Conservation (phyloP, 1,140 invertebrate genomes). For the Mya arenaria region DNA sequence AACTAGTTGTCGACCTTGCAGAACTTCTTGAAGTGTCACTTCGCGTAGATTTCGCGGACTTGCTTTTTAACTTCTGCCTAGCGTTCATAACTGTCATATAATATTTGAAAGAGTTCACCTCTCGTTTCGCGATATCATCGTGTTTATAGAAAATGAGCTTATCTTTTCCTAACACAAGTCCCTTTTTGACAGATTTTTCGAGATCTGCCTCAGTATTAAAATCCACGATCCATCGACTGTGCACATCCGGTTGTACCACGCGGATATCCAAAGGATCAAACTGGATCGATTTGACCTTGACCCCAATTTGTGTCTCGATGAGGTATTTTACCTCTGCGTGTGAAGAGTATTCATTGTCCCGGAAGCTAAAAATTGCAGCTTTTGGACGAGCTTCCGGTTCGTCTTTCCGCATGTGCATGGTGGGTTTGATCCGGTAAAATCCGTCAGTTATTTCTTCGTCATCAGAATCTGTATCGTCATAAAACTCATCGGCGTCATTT, state of each 20-base stretch:
- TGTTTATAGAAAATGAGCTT: conserved; percentile 38
- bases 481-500: too few species aligned
- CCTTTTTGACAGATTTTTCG: conserved; percentile 27
- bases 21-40: too few species aligned
- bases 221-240: conserved; percentile 45
- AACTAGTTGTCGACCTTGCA: too few species aligned
- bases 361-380: conserved; percentile 50
- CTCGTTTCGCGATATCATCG: conserved; percentile 1
- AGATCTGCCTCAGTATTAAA: conserved; percentile 17
- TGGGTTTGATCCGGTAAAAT: too few species aligned
- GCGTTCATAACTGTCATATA: not conserved
- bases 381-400: conserved; percentile 1
- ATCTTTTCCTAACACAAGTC: conserved; percentile 32
- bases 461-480: too few species aligned
- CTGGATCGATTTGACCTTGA: conserved; percentile 23
- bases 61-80: too few species aligned
- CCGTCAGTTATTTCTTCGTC: too few species aligned
- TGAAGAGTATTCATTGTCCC: conserved; percentile 45
- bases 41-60: too few species aligned
- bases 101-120: not conserved
- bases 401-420: conserved; percentile 46
- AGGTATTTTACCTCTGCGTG: conserved; percentile 47
- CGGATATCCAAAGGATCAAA: conserved; percentile 46
- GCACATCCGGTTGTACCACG: not conserved
- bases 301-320: conserved; percentile 39